These are phyloP conservation scores for Drosophila lowei DNA, from an alignment of 1,140 invertebrate species.

Conservation along the genomic window DNA sequence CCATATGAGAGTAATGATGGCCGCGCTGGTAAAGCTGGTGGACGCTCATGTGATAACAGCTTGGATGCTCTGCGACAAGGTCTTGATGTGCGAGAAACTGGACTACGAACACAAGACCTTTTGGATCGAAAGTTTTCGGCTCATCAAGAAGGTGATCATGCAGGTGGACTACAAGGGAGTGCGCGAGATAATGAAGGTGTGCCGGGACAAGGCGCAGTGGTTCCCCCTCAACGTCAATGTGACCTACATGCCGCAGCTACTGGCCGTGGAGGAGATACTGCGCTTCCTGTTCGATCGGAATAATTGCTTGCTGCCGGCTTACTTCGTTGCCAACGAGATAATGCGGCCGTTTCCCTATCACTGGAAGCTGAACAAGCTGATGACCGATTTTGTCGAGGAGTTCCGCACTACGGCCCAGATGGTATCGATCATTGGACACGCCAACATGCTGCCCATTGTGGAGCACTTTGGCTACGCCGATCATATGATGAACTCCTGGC, in stretches of 20 bases:
- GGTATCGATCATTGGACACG: slow-evolving; percentile 95
- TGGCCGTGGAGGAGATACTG: slow-evolving; percentile 91
- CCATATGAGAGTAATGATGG: slow-evolving; percentile 88
- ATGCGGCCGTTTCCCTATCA: slow-evolving; percentile 94
- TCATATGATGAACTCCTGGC: slow-evolving; percentile 95
- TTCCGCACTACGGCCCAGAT: slow-evolving; percentile 96
- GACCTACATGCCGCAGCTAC: slow-evolving; percentile 91
- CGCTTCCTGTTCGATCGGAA: slow-evolving; percentile 96
- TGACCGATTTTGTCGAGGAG: slow-evolving; percentile 95
- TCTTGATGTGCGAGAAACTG: slow-evolving; percentile 91
- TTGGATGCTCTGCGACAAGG: slow-evolving; percentile 90
- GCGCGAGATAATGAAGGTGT: slow-evolving; percentile 95
- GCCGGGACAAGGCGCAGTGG: slow-evolving; percentile 93
- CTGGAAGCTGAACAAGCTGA: slow-evolving; percentile 94
- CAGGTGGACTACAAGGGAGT: slow-evolving; percentile 98
- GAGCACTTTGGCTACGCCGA: slow-evolving; percentile 95
- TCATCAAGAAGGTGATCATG: slow-evolving; percentile 93
- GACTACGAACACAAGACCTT: slow-evolving; percentile 90
- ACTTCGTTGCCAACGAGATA: slow-evolving; percentile 98
- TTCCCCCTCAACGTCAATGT: slow-evolving; percentile 90
- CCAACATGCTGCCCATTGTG: slow-evolving; percentile 95
- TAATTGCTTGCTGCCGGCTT: slow-evolving; percentile 94
- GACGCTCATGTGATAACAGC: slow-evolving; percentile 85
- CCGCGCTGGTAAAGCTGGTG: slow-evolving; percentile 89
- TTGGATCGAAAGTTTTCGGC: slow-evolving; percentile 94